Conservation (phyloP, 1,140 invertebrate species). For the Calliopsis andreniformis region DNA sequence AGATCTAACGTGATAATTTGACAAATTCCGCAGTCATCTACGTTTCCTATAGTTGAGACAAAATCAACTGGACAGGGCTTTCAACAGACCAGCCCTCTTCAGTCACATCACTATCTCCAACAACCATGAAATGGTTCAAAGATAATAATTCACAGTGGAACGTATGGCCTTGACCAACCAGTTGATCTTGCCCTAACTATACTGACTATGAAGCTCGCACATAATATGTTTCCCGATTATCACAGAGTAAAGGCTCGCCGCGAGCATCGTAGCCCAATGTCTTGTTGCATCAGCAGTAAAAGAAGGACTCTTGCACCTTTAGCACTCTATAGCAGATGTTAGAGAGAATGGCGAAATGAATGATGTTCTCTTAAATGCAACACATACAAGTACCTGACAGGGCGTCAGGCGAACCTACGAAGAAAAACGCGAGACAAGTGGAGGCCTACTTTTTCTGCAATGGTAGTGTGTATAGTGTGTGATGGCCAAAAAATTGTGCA, state of each 20-base stretch:
- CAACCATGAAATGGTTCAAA: too few species aligned
- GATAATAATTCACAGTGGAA: too few species aligned
- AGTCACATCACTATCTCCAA: too few species aligned
- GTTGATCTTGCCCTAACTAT: too few species aligned
- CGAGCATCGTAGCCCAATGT: constrained; percentile 10
- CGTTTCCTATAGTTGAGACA: neutral
- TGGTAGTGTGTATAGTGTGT: constrained; percentile 33
- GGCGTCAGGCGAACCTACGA: neutral
- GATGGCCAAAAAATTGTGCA: constrained; percentile 28
- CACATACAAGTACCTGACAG: neutral
- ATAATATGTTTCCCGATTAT: neutral
- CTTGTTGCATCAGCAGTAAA: constrained; percentile 28
- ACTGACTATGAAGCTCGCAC: constrained; percentile 37
- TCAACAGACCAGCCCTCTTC: too few species aligned
- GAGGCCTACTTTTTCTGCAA: constrained; percentile 51
- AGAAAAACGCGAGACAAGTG: constrained; percentile 33
- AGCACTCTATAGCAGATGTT: constrained; percentile 3
- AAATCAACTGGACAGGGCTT: too few species aligned
- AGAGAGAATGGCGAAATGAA: neutral
- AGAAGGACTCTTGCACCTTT: constrained; percentile 1
- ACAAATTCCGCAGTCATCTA: constrained; percentile 42
- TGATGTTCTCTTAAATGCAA: neutral
- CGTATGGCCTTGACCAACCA: too few species aligned
- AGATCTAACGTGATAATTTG: constrained; percentile 26
- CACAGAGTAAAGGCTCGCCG: neutral